Evolutionary conservation across 2,113 vertebrate genomes (phyloP).

Genomic region (Hydropotes inermis): DNA sequence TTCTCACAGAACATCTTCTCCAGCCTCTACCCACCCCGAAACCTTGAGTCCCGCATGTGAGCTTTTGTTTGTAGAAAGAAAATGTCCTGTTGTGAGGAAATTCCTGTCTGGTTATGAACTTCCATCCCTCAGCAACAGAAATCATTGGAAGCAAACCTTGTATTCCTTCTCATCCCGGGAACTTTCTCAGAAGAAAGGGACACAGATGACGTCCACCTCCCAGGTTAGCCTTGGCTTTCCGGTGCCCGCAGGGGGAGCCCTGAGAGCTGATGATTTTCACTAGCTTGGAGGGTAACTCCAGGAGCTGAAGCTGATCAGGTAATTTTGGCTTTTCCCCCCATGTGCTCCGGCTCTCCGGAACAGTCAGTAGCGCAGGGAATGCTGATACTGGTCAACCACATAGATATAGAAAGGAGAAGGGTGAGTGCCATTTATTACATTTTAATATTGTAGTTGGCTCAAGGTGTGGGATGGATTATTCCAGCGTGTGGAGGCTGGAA

Average conservation of each 20-base stretch:
- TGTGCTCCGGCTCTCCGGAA: neutral
- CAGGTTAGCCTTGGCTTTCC: neutral
- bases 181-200: neutral
- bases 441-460: neutral
- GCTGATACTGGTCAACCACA: neutral
- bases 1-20: neutral
- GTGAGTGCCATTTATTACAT: neutral
- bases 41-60: neutral
- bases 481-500: neutral
- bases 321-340: neutral
- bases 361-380: neutral
- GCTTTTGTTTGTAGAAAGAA: neutral
- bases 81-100: neutral
- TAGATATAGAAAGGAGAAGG: neutral
- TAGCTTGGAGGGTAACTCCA: neutral
- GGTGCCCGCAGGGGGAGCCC: conserved; percentile 45
- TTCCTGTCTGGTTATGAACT: neutral
- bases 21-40: neutral
- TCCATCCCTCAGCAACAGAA: neutral
- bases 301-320: neutral
- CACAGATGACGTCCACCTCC: neutral
- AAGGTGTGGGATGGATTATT: neutral
- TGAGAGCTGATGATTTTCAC: neutral
- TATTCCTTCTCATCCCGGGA: neutral
- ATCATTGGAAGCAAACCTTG: neutral